These are phyloP conservation scores for Epinephelus malabaricus DNA, from an alignment of 2,797 vertebrate genomes.

Conservation along the genomic window DNA sequence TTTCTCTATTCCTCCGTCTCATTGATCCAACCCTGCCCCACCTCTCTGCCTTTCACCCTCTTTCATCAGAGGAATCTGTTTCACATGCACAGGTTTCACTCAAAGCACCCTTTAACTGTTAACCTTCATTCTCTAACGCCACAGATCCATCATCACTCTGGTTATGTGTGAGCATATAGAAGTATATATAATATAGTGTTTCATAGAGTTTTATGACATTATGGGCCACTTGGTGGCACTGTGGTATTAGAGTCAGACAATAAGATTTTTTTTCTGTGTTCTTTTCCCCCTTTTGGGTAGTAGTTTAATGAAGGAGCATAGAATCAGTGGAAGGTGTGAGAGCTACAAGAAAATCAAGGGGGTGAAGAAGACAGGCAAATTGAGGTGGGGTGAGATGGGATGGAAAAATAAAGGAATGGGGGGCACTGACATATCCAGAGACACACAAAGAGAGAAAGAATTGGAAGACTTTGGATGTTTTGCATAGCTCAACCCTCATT, in stretches of 20 bases:
- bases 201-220: conserved; percentile 18
- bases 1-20: conserved; percentile 37
- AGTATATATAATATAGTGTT: conserved; percentile 12
- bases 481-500: conserved; percentile 58
- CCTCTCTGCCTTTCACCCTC: conserved; percentile 39
- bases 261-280: conserved; percentile 11
- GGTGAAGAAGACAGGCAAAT: conserved; percentile 54
- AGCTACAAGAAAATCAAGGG: conserved; percentile 35
- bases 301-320: conserved; percentile 66
- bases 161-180: conserved; percentile 31
- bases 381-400: conserved; percentile 32
- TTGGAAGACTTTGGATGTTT: conserved; percentile 44
- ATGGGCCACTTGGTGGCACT: conserved; percentile 83
- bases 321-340: conserved; percentile 64
- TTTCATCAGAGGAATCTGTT: conserved; percentile 58
- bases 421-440: conserved; percentile 28
- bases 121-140: conserved; percentile 62
- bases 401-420: conserved; percentile 22
- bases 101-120: conserved; percentile 56
- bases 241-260: conserved; percentile 71
- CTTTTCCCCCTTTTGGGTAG: conserved; percentile 5
- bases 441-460: conserved; percentile 41
- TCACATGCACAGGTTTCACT: conserved; percentile 45
- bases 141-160: conserved; percentile 63
- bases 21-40: conserved; percentile 31